Conservation (phyloP, 2,888 invertebrate species). For the Chloromyia formosa region DNA sequence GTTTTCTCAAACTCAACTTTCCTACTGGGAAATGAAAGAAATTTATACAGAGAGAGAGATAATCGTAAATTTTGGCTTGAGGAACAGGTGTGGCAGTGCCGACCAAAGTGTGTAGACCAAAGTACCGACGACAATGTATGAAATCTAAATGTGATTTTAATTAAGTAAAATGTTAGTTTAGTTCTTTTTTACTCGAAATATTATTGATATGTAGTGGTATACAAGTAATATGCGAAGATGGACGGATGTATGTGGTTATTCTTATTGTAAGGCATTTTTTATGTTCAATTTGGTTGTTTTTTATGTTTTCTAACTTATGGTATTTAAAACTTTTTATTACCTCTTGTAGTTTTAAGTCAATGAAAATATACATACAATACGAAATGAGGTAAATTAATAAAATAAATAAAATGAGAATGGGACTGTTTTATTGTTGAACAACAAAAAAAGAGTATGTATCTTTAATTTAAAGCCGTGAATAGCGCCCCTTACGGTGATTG, state of each 20-base stretch:
- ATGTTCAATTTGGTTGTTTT: constrained; percentile 19
- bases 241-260: constrained; percentile 13
- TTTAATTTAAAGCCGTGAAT: too few species aligned
- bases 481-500: too few species aligned
- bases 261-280: constrained; percentile 14
- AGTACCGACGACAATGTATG: constrained; percentile 20
- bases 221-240: background rate
- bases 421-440: too few species aligned
- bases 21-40: too few species aligned
- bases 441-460: too few species aligned
- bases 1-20: too few species aligned
- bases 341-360: background rate
- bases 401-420: too few species aligned
- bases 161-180: constrained; percentile 36
- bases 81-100: too few species aligned
- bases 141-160: constrained; percentile 41
- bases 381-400: background rate
- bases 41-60: too few species aligned
- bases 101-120: constrained; percentile 9
- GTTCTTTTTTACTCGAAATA: constrained; percentile 38
- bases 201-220: background rate
- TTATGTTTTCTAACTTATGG: background rate
- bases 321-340: background rate
- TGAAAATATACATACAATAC: background rate
- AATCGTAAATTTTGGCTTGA: constrained; percentile 16